Evolutionary conservation across 30 jellyfish, hydroid and myxozoan genomes (phyloP), one percentile per base, ranked within the genome.

Genomic region (Morbakka virulenta): DNA sequence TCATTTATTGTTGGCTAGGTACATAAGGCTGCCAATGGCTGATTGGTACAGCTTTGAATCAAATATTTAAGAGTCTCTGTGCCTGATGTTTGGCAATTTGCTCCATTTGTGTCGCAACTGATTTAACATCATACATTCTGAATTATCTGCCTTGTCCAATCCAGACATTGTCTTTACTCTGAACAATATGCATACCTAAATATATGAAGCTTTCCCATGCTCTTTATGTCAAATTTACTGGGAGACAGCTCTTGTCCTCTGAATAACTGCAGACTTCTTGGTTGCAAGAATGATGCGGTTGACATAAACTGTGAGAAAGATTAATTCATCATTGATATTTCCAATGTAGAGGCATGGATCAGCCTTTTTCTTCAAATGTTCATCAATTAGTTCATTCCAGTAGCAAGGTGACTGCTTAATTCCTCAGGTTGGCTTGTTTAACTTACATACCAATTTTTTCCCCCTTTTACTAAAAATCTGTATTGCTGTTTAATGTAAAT

Each of bases 401-500:
- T 87, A 66, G 32, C 87, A 17, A 11, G 92, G 79, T 1, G 87
- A 32, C 31, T 61, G 87, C 47, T 80, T 80, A 6, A 67, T 29
- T 3, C 86, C 86, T 14, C 69, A 80, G 21, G 50, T 23, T 32
- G 62, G 51, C 20, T 35, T 25, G 66, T 80, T 67, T 32, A 80
- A 52, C 79, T 68, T 80, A 34, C 92, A 80, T 28, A 80, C 94
- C 32, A 84, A 47, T 76, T 72, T 36, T 77, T 82, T 67, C 77
- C 50, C 31, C 72, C 91, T 33, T 72, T 52, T 26, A 28, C 1
- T 11, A 24, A 85, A 64, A 29, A 79, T 29, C 94, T 94, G 2
- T 68, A 83, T 3, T 88, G 96, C 51, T 86, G 95, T 69, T 86
- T 70, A 89, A 86, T 79, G 64, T 66, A 79, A 4, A 86, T 57